These are phyloP conservation scores for Enteromius unitaeniatus DNA, from an alignment of 2,797 vertebrate genomes.

Conservation along the genomic window DNA sequence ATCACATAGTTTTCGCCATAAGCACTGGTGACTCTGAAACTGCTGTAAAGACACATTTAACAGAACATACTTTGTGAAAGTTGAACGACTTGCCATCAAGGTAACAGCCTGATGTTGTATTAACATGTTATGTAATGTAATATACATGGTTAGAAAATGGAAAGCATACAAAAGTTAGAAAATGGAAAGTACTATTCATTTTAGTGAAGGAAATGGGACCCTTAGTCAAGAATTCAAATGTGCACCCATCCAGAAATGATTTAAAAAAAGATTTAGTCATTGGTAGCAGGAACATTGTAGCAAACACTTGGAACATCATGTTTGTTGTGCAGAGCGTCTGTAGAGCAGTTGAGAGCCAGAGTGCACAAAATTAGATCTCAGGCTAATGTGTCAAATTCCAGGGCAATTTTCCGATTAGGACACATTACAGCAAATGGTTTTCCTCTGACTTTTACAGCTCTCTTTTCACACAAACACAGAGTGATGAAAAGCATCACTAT, in stretches of 20 bases:
- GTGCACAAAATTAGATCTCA: not conserved
- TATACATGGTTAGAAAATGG: slow-evolving; percentile 23
- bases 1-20: not conserved
- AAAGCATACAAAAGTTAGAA: slow-evolving; percentile 23
- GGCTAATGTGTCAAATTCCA: slow-evolving; percentile 34
- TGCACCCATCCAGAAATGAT: slow-evolving; percentile 12
- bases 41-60: slow-evolving; percentile 1
- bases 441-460: slow-evolving; percentile 10
- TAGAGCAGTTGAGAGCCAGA: slow-evolving; percentile 1
- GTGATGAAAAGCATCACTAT: slow-evolving; percentile 7
- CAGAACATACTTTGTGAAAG: slow-evolving; percentile 3
- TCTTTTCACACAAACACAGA: slow-evolving; percentile 15
- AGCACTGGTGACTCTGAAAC: not conserved
- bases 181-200: slow-evolving; percentile 24
- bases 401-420: slow-evolving; percentile 25
- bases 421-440: slow-evolving; percentile 6
- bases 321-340: not conserved
- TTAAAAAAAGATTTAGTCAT: not conserved
- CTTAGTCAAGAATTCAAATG: not conserved
- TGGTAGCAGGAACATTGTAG: not conserved
- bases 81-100: not conserved
- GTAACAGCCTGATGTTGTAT: slow-evolving; percentile 18
- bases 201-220: not conserved
- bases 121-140: slow-evolving; percentile 33
- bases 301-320: not conserved